Conservation (phyloP, 1,140 invertebrate genomes). For the Gyrodactylus salaris region DNA sequence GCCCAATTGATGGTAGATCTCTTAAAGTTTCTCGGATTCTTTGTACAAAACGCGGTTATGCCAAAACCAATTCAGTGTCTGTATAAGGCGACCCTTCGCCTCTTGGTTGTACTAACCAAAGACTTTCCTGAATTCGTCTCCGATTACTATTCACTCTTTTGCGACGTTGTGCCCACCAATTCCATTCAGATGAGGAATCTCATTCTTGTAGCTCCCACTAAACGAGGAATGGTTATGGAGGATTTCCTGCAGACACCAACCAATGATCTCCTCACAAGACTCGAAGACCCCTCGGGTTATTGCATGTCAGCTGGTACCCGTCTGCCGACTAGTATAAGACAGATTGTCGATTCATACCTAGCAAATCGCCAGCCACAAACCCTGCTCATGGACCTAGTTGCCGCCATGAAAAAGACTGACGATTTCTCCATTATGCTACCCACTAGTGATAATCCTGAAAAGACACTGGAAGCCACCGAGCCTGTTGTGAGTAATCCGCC, state of each 20-base stretch:
- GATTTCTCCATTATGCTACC: not conserved
- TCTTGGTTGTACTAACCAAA: constrained; percentile 70
- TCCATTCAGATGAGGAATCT: constrained; percentile 96
- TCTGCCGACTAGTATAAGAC: not conserved
- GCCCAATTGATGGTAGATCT: constrained; percentile 59
- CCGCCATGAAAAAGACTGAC: not conserved
- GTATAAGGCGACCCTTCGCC: constrained; percentile 74
- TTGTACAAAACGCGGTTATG: constrained; percentile 70
- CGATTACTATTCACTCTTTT: constrained; percentile 96
- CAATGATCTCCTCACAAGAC: not conserved
- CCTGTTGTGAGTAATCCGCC: not conserved
- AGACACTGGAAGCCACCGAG: too few species aligned
- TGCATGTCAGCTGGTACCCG: not conserved
- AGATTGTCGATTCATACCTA: constrained; percentile 34
- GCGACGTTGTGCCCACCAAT: constrained; percentile 88
- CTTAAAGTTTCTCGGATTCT: constrained; percentile 80
- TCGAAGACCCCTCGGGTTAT: constrained; percentile 4
- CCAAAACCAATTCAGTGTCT: constrained; percentile 57
- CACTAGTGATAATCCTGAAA: not conserved
- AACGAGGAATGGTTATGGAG: not conserved
- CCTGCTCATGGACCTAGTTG: not conserved
- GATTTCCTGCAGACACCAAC: not conserved
- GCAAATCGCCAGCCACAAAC: constrained; percentile 45
- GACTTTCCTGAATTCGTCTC: constrained; percentile 97
- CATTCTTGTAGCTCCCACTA: constrained; percentile 72